Evolutionary conservation across 2,113 vertebrate species (phyloP).

Genomic region (Ornithorhynchus anatinus): DNA sequence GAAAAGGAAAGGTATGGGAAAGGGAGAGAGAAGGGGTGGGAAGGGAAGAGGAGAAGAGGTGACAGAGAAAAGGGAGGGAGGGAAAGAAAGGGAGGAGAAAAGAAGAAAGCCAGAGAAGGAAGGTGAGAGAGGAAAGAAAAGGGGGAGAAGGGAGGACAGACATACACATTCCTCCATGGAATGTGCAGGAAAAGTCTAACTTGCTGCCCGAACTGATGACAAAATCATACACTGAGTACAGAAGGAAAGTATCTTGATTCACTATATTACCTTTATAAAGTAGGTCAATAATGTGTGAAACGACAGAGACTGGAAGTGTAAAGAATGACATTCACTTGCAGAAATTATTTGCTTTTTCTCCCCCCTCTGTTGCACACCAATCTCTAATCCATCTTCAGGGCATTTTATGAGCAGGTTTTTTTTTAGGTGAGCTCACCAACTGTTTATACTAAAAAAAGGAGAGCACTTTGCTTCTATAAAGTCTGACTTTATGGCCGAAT

Average conservation of each 20-base stretch:
- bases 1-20: too few species aligned
- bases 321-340: slow-evolving; percentile 19
- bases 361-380: not conserved
- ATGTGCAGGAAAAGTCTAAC: slow-evolving; percentile 19
- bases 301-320: slow-evolving; percentile 20
- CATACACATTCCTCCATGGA: slow-evolving; percentile 1
- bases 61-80: too few species aligned
- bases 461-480: not conserved
- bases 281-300: slow-evolving; percentile 24
- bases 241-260: slow-evolving; percentile 41
- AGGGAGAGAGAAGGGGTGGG: too few species aligned
- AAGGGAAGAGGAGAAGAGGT: too few species aligned
- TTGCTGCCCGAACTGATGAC: slow-evolving; percentile 36
- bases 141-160: not conserved
- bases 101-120: slow-evolving; percentile 30
- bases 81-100: not conserved
- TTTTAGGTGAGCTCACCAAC: not conserved
- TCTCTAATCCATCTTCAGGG: not conserved
- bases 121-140: slow-evolving; percentile 21
- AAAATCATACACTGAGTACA: slow-evolving; percentile 38
- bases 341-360: not conserved
- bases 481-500: rapidly evolving
- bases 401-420: not conserved
- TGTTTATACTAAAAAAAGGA: not conserved
- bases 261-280: slow-evolving; percentile 37